Conservation (phyloP, 2,797 vertebrate species). For the Trachurus trachurus region DNA sequence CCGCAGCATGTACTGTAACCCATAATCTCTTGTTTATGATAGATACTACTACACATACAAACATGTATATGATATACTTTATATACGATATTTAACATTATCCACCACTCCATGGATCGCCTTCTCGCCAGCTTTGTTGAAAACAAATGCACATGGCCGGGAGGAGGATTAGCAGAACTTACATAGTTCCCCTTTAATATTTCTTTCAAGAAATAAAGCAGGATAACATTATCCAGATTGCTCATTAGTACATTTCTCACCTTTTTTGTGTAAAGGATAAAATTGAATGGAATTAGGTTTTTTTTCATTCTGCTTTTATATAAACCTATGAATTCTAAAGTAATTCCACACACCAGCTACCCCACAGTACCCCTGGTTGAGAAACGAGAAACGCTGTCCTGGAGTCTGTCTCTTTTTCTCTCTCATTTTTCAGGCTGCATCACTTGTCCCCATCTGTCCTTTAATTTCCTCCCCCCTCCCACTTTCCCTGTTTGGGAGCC, state of each 20-base stretch:
- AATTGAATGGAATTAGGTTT: not conserved
- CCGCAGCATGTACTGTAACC: no score
- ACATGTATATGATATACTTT: no score
- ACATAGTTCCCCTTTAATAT: no score
- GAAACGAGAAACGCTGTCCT: not conserved
- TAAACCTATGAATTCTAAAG: not conserved
- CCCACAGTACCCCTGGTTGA: not conserved
- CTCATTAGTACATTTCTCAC: not conserved
- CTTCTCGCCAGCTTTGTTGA: no score
- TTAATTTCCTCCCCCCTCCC: conserved; percentile 23
- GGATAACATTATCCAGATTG: not conserved
- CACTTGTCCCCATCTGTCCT: conserved; percentile 50
- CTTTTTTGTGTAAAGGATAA: not conserved
- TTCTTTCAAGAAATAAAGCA: not conserved
- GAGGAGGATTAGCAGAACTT: no score
- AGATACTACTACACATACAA: no score
- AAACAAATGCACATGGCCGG: no score
- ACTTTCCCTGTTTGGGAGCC: conserved; percentile 42
- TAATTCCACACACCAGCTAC: not conserved
- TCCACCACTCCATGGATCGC: no score
- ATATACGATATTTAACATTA: no score
- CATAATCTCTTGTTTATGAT: no score
- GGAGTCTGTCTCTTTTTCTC: not conserved
- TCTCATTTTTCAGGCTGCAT: conserved; percentile 18
- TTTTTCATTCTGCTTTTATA: not conserved